Base-by-base conservation (phyloP, 1,140 invertebrate genomes). In the Spodoptera litura region DNA sequence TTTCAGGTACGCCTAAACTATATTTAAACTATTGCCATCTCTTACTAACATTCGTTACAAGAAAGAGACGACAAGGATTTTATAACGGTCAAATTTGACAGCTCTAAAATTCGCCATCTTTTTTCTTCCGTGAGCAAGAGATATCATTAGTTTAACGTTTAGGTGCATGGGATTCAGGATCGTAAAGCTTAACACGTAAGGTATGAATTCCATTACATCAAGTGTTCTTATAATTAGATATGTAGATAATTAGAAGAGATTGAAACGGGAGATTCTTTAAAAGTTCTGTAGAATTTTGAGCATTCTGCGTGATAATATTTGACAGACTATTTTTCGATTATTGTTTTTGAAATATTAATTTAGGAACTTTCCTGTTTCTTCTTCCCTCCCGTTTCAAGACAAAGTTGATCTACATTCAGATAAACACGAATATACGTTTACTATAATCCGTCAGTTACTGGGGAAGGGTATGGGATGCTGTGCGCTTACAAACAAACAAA, bases 401-500 rank as follows among this genome's bases (percentile, higher is more conserved):
- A 44, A 75, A 52, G 13, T 64, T 64, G 64, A 82, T 78, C 71
- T 80, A 82, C 76, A 82, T 61, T 74, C 44, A 44, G 51, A 61
- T 74, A 80, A 77, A 81, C 80, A 80, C 75, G 64, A 74, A 64
- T 74, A 74, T 79, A 53, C 27, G 38, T 44, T 44, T 10, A 44
- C 8, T 10, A 44, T 44, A 44, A 44, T 44, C 5, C 9, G 38
- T 44, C 38, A 44, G 38, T 44, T 20, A 55, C 5, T 35, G 11
- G 35, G 31, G 55, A n/a, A 15, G 53, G 66, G 38, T 8, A 44
- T 44, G 38, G 35, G 55, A 78, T 72, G 77, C 76, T 87, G 84
- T 85, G 86, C 85, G 85, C 84, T 79, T 80, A 73, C 76, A 59
- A 85, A 78, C 68, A 15, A 44, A 44, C 38, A 44, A 44, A 64